Evolutionary conservation across 1,140 invertebrate species (phyloP).

Genomic region (Drosophila watanabei): DNA sequence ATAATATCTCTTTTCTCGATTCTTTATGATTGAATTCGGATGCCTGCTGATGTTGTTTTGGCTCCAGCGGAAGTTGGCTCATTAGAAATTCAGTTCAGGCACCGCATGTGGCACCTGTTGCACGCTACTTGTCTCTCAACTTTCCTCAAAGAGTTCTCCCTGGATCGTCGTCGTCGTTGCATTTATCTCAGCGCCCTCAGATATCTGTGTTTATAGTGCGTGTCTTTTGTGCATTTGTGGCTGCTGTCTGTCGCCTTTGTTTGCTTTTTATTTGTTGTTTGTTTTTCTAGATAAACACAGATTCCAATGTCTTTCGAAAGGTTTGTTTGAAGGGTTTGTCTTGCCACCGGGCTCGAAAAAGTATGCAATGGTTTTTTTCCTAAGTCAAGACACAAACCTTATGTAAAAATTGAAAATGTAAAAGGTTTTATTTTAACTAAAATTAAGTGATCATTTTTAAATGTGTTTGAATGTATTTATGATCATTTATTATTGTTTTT

Average conservation of each 20-base stretch:
- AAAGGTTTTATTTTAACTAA: neutral
- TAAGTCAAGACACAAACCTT: neutral
- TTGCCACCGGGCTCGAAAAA: neutral
- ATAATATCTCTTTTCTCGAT: constrained; percentile 36
- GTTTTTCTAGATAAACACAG: constrained; percentile 22
- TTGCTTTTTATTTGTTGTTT: constrained; percentile 36
- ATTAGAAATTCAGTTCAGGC: constrained; percentile 71
- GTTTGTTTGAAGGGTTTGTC: constrained; percentile 32
- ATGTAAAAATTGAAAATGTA: neutral
- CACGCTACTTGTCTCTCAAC: constrained; percentile 23
- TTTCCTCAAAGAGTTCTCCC: constrained; percentile 19
- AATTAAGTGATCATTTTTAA: too few relatives aligned
- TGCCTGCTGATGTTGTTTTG: constrained; percentile 15
- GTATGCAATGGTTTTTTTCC: constrained; percentile 2
- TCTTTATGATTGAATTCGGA: constrained; percentile 49
- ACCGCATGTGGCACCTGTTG: constrained; percentile 44
- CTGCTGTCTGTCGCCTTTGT: constrained; percentile 22
- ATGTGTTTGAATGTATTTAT: too few relatives aligned
- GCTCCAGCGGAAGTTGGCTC: constrained; percentile 63
- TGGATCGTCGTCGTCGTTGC: too few relatives aligned
- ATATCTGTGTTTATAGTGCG: constrained; percentile 37
- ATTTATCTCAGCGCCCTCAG: constrained; percentile 13
- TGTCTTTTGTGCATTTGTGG: constrained; percentile 24
- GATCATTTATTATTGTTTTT: too few relatives aligned
- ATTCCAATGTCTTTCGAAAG: constrained; percentile 29